Conservation (phyloP, 2,888 invertebrate species). For the Megastigmus dorsalis region DNA sequence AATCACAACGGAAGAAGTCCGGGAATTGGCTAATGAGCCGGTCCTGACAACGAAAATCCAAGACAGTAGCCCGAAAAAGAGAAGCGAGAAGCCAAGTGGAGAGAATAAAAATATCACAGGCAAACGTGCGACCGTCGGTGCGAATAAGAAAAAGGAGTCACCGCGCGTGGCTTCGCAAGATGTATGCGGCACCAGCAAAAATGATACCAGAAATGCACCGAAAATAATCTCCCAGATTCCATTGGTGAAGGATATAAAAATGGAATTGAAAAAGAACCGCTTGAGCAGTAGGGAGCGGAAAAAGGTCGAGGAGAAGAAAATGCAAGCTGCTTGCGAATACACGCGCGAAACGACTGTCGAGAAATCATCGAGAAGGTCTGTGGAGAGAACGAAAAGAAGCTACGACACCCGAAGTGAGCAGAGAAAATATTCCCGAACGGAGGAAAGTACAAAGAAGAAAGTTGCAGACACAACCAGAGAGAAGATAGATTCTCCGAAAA, state of each 20-base stretch:
- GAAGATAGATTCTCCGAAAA: not conserved
- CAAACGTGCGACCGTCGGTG: not conserved
- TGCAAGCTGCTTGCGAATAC: constrained; percentile 40
- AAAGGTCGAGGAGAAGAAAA: constrained; percentile 43
- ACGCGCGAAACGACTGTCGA: constrained; percentile 26
- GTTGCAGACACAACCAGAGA: not conserved
- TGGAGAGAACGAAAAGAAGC: constrained; percentile 47
- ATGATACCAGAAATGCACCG: constrained; percentile 48
- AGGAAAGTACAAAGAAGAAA: constrained; percentile 16
- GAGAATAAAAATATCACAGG: not conserved
- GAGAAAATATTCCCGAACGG: not conserved
- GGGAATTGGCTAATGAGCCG: constrained; percentile 55
- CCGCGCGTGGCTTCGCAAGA: not conserved
- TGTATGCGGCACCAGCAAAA: not conserved
- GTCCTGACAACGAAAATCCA: constrained; percentile 19
- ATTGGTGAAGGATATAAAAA: constrained; percentile 60
- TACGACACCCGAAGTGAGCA: constrained; percentile 32
- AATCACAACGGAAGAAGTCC: constrained; percentile 62
- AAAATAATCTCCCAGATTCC: constrained; percentile 62
- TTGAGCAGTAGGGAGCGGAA: constrained; percentile 61
- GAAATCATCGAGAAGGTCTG: constrained; percentile 39
- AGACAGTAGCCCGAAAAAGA: not conserved
- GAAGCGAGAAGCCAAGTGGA: not conserved
- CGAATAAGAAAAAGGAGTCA: not conserved
- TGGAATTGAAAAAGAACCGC: constrained; percentile 60